phyloP scores from a whole-genome alignment of 2,797 vertebrate species.

The Tokudaia tokunoshimensis region DNA sequence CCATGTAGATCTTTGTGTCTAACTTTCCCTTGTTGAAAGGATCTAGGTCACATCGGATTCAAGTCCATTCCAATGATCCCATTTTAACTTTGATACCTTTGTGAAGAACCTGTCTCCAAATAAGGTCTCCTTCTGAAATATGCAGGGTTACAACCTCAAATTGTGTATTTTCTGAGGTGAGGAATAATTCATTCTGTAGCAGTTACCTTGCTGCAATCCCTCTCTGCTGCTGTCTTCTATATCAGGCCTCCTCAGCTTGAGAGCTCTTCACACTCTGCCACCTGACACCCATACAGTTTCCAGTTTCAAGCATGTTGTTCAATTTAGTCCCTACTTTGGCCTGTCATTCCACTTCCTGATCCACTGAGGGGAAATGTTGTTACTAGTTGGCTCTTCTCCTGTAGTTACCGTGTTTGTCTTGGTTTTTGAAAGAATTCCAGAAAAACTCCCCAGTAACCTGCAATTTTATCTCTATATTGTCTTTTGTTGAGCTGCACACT shows the following conservation, averaged over 20 bases:
- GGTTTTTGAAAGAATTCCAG: conserved; percentile 67
- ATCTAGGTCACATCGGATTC: not conserved
- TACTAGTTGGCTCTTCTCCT: conserved; percentile 35
- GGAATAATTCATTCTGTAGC: not conserved
- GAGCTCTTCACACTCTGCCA: not conserved
- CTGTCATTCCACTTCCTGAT: conserved; percentile 46
- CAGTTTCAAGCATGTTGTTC: not conserved
- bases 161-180: not conserved
- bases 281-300: not conserved
- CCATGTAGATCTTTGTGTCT: not conserved
- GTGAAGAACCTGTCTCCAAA: not conserved
- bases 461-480: conserved; percentile 68
- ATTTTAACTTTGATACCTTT: not conserved
- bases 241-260: not conserved
- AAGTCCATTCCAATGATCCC: not conserved
- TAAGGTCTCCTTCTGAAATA: not conserved
- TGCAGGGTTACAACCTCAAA: not conserved
- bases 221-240: not conserved
- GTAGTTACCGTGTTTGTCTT: conserved; percentile 55
- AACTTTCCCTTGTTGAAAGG: not conserved
- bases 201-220: not conserved
- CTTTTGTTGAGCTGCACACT: conserved; percentile 67
- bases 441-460: conserved; percentile 64
- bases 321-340: not conserved
- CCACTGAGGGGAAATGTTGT: conserved; percentile 1